These are phyloP conservation scores for Hybognathus amarus DNA, from an alignment of 2,797 vertebrate species.

Conservation along the genomic window DNA sequence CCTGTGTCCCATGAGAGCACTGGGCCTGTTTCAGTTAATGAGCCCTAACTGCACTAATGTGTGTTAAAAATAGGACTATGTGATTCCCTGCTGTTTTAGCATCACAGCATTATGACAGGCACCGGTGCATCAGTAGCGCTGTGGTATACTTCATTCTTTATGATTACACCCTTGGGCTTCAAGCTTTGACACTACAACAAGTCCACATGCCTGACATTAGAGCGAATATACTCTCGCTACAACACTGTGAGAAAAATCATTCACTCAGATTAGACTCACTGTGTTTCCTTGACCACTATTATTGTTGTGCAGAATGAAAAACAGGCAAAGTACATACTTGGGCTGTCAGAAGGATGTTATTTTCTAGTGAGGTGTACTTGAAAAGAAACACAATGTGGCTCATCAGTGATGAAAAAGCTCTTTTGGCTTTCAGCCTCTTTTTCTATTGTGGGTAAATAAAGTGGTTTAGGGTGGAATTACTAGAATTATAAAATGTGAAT, in stretches of 20 bases:
- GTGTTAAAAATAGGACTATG: slow-evolving; percentile 48
- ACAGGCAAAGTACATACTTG: background rate
- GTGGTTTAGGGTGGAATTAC: background rate
- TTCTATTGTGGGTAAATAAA: slow-evolving; percentile 4
- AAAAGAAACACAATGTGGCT: slow-evolving; percentile 12
- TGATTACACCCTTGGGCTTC: slow-evolving; percentile 46
- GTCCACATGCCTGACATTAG: slow-evolving; percentile 13
- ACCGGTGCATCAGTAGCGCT: slow-evolving; percentile 20
- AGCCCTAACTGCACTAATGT: slow-evolving; percentile 48
- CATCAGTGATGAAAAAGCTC: slow-evolving; percentile 3
- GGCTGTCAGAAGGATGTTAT: background rate
- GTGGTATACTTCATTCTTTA: slow-evolving; percentile 48
- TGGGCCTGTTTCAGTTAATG: slow-evolving; percentile 52
- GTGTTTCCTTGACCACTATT: slow-evolving; percentile 29
- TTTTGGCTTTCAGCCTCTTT: slow-evolving; percentile 7
- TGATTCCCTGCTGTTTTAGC: slow-evolving; percentile 36
- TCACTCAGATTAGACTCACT: background rate
- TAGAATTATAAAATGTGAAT: background rate
- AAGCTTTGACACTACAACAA: slow-evolving; percentile 31
- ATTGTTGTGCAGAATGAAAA: slow-evolving; percentile 30
- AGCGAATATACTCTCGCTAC: background rate
- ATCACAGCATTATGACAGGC: slow-evolving; percentile 39
- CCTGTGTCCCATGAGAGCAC: slow-evolving; percentile 19
- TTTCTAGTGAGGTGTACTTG: slow-evolving; percentile 7
- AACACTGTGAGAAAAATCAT: background rate